A percentile compares a stretch with the other conserved stretches of the same genome.
Evolutionary conservation across 2,113 vertebrate genomes (phyloP).

Genomic region (Thryonomys swinderianus): DNA sequence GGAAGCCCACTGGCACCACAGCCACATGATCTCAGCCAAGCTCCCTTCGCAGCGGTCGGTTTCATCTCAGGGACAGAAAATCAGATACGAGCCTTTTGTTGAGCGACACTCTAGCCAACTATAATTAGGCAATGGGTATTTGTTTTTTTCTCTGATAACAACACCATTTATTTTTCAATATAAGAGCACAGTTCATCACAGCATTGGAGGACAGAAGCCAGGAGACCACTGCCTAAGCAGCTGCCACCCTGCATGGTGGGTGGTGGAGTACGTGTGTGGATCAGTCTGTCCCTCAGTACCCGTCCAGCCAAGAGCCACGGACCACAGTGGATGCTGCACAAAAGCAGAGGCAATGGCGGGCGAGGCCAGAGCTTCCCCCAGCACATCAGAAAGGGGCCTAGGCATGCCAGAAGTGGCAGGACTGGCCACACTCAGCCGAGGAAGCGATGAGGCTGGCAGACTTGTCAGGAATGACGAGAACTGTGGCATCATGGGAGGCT

Average conservation of each 20-base stretch:
- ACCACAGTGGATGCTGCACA: not conserved
- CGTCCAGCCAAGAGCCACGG: rapidly evolving
- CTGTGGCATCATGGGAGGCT: not conserved
- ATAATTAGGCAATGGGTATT: not conserved
- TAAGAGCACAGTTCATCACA: not conserved
- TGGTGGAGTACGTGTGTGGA: too few species aligned
- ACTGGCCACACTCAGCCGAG: not conserved
- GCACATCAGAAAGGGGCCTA: not conserved
- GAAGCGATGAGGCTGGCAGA: not conserved
- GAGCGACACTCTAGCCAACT: not conserved
- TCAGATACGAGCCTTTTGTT: not conserved
- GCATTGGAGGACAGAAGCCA: not conserved
- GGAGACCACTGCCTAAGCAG: not conserved
- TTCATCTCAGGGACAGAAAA: not conserved
- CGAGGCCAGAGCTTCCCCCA: too few species aligned
- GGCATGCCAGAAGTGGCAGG: rapidly evolving
- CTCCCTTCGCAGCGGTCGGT: not conserved
- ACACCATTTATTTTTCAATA: not conserved
- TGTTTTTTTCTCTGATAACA: not conserved
- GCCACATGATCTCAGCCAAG: not conserved
- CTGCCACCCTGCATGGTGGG: rapidly evolving
- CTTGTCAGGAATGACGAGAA: not conserved
- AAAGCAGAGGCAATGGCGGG: not conserved
- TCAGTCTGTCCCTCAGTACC: not conserved
- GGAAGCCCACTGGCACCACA: not conserved